Percentiles rank a stretch among this genome's conserved stretches.
Evolutionary conservation across 2,113 vertebrate species (phyloP).

Genomic region (Melanostigma gelatinosum): DNA sequence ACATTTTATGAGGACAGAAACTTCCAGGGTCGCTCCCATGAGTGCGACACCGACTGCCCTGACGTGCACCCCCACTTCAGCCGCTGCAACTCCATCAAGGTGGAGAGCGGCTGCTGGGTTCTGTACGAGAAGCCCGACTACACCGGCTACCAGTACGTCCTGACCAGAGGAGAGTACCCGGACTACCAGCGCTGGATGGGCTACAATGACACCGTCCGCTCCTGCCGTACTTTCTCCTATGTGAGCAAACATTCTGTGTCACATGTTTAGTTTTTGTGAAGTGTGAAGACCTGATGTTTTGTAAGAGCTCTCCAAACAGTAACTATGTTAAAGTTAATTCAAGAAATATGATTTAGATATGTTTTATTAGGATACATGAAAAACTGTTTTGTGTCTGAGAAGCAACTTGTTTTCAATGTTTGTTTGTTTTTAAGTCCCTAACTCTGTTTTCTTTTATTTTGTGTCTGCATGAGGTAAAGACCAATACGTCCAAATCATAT

Average conservation of each 20-base stretch:
- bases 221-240: conserved; percentile 76
- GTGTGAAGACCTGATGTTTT: not conserved
- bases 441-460: not conserved
- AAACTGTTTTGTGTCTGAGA: not conserved
- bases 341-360: not conserved
- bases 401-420: not conserved
- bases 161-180: conserved; percentile 75
- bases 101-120: conserved; percentile 82
- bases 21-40: conserved; percentile 77
- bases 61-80: conserved; percentile 79
- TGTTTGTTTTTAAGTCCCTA: not conserved
- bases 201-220: conserved; percentile 72
- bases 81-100: conserved; percentile 81
- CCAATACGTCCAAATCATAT: not conserved
- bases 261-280: not conserved
- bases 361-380: not conserved
- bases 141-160: conserved; percentile 74
- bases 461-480: not conserved
- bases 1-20: conserved; percentile 81
- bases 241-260: conserved; percentile 44
- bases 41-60: conserved; percentile 77
- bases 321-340: not conserved
- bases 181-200: conserved; percentile 81
- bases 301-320: not conserved
- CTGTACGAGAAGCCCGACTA: conserved; percentile 77